Base-by-base conservation (phyloP, 2,888 invertebrate genomes). In the Coleophora flavipennella region DNA sequence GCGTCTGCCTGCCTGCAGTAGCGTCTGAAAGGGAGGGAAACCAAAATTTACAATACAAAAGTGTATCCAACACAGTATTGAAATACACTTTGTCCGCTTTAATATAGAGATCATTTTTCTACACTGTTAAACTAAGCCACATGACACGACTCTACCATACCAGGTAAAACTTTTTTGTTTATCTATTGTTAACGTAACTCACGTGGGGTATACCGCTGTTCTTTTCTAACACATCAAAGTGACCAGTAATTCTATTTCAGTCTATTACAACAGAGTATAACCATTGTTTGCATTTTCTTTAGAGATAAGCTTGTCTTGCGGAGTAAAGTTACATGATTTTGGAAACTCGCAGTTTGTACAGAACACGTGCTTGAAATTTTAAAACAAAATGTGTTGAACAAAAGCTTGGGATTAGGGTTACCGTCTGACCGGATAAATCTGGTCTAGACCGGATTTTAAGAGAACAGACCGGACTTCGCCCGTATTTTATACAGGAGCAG, bases 151-250 rank as follows among this genome's bases (percentile, higher is more conserved):
- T 54, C 48, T 69, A 72, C 77, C 76, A 76, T 72, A 20, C 68
- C 83, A 81, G 84, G 83, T 83, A 83, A 11, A 60, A 50, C 57
- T 57, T 74, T 78, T 74, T 78, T 78, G 78, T 57, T 67, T 65
- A 67, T 67, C 83, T 78, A 79, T 83, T 81, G 83, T 83, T 77
- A 73, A 71, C 72, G 54, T 67, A 59, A 60, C 72, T 74, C 81
- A 80, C 79, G 80, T 83, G 80, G 73, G 69, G 57, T 59, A 53
- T 51, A 42, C 6, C 38, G 42, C 58, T 45, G 45, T 80, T 76
- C 67, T 72, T 63, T 43, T 79, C 68, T 60, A 40, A 41, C 66
- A 44, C 44, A 46, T 46, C 45, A 43, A 35, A 39, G 39, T 36
- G 39, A 42, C 42, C 31, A 43, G 50, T 62, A 58, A 48, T 35